Evolutionary conservation across 2,113 vertebrate species (phyloP), one percentile per base, ranked within the genome.

Genomic region (Macrotis lagotis): DNA sequence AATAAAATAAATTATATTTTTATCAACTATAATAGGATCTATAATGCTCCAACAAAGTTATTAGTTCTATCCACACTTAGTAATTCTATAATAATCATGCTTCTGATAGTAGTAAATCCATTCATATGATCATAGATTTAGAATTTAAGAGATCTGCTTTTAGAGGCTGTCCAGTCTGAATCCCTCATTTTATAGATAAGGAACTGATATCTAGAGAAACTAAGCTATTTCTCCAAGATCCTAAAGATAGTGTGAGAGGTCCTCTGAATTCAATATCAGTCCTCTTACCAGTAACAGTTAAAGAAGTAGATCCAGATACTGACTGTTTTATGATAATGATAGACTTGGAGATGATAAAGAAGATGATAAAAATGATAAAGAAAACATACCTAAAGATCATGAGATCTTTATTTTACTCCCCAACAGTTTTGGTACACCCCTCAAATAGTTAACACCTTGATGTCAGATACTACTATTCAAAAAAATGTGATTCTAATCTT

Each of bases 1-100:
- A 98, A 94, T 53, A 95, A 98, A 98, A 93, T 48, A 94, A 44
- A 94, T 90, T 55, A 47, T 96, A 88, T 74, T 95, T 97, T 97
- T 97, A 97, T 50, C 88, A 74, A 89, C 91, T 2, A 24, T 44
- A 44, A 83, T 44, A 83, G n/a, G n/a, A 44, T 44, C n/a, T 24
- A 44, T 44, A 24, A 44, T 83, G 66, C 6, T 83, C 37, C 37
- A 83, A 14, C 7, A 74, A 55, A 74, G 6, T n/a, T 44, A 22
- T 44, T n/a, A 22, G 66, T 44, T 22, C 37, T 22, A 22, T 8
- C n/a, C 5, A 24, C 66, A 83, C 19, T 83, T 83, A 8, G n/a
- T 44, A 8, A 83, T 44, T 44, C 66, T 44, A 83, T 6, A 83
- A 83, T 8, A 83, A 44, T 24, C 66, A 83, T 44, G 66, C 37